Percentiles rank a stretch among this genome's conserved stretches.
Evolutionary conservation across 2,113 vertebrate genomes (phyloP).

Genomic region (Strix uralensis): DNA sequence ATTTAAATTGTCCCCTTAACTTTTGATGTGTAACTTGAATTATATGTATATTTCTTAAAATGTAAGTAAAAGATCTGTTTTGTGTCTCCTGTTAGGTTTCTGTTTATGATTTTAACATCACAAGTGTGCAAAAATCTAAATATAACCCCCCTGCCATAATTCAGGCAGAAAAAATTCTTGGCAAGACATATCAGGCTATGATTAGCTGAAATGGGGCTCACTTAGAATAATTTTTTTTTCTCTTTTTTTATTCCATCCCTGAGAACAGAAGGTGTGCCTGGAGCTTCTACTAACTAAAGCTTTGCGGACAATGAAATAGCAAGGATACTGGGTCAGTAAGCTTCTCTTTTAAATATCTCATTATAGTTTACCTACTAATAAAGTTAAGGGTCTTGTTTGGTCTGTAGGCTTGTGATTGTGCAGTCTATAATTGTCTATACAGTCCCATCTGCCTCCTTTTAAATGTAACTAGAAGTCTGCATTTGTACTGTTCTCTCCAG

Average conservation of each 20-base stretch:
- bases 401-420: background rate
- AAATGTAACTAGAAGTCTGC: background rate
- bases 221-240: background rate
- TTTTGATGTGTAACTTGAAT: background rate
- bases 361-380: background rate
- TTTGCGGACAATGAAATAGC: background rate
- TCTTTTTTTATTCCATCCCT: rapidly evolving
- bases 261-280: background rate
- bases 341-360: background rate
- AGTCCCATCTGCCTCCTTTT: background rate
- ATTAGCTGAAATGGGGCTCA: background rate
- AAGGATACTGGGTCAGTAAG: background rate
- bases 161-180: background rate
- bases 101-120: background rate
- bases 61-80: background rate
- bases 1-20: background rate
- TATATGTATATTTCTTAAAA: background rate
- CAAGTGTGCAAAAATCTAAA: background rate
- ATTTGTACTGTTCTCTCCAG: background rate
- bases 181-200: background rate
- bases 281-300: background rate
- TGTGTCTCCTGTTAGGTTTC: background rate
- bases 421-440: background rate
- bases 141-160: rapidly evolving
- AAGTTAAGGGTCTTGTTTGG: background rate